Evolutionary conservation across 2,113 vertebrate species (phyloP).

Genomic region (Chauna torquata): DNA sequence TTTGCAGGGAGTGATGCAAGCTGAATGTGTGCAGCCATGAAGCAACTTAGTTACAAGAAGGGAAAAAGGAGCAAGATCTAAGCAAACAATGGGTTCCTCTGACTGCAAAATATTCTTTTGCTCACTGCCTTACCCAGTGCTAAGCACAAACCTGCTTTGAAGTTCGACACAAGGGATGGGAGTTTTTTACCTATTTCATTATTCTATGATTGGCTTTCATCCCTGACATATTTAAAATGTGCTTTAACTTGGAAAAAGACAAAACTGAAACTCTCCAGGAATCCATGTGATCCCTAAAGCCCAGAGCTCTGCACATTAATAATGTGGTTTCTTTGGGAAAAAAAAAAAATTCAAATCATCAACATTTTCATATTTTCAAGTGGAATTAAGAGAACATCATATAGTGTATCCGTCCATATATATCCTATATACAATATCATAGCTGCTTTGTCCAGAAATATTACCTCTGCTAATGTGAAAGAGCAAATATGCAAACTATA

Average conservation of each 20-base stretch:
- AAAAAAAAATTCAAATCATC: not conserved
- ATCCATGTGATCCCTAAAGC: slow-evolving; percentile 74
- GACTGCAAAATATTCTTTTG: slow-evolving; percentile 34
- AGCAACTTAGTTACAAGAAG: not conserved
- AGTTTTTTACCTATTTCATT: slow-evolving; percentile 63
- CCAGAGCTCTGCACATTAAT: slow-evolving; percentile 74
- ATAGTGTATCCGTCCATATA: not conserved
- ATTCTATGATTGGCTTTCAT: slow-evolving; percentile 67
- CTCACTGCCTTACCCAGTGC: slow-evolving; percentile 62
- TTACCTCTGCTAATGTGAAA: not conserved
- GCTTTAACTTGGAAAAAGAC: slow-evolving; percentile 58
- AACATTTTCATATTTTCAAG: slow-evolving; percentile 36
- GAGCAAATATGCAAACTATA: not conserved
- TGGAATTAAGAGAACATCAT: not conserved
- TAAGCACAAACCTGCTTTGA: slow-evolving; percentile 73
- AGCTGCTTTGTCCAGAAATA: not conserved
- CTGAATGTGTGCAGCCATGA: not conserved
- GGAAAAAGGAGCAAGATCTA: not conserved
- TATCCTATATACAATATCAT: not conserved
- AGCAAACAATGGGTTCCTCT: slow-evolving; percentile 31
- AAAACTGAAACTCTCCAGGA: slow-evolving; percentile 65
- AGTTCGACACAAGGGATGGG: slow-evolving; percentile 54
- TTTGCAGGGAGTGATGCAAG: not conserved
- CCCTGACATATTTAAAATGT: slow-evolving; percentile 71
- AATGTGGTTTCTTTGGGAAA: slow-evolving; percentile 58